A percentile compares a stretch with the other conserved stretches of the same genome.
Evolutionary conservation across 2,113 vertebrate species (phyloP).

Genomic region (Maylandia zebra): DNA sequence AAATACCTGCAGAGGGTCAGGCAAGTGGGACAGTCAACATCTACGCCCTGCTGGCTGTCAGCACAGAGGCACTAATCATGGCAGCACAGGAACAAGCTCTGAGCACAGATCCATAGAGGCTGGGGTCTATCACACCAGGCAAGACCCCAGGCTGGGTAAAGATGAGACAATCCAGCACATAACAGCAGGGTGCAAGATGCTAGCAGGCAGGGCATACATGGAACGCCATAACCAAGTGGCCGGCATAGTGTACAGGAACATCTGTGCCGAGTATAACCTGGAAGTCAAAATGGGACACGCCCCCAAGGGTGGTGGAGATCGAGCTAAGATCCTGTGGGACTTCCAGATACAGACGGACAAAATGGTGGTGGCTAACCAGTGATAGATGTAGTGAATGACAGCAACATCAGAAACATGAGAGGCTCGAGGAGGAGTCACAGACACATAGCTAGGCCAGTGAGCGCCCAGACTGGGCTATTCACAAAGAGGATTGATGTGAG

Average conservation of each 20-base stretch:
- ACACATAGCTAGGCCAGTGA: background rate
- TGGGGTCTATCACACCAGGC: background rate
- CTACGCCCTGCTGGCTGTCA: background rate
- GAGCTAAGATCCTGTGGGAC: background rate
- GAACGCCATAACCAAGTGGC: background rate
- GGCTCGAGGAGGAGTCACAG: background rate
- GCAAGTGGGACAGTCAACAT: background rate
- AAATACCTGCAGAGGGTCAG: background rate
- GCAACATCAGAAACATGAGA: background rate
- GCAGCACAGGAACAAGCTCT: background rate
- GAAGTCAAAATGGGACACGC: accelerated
- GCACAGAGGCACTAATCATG: background rate
- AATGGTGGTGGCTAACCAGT: too few relatives aligned
- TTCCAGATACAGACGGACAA: too few relatives aligned
- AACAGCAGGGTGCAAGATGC: background rate
- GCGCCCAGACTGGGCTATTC: background rate
- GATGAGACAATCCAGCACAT: background rate
- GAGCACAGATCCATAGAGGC: accelerated
- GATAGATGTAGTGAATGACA: background rate
- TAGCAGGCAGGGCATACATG: accelerated
- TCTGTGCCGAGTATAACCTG: background rate
- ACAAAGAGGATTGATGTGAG: background rate
- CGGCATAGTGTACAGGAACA: background rate
- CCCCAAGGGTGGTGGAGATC: background rate
- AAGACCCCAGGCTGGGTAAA: background rate